Conservation (phyloP, 2,888 invertebrate species). For the Portevinia maculata region DNA sequence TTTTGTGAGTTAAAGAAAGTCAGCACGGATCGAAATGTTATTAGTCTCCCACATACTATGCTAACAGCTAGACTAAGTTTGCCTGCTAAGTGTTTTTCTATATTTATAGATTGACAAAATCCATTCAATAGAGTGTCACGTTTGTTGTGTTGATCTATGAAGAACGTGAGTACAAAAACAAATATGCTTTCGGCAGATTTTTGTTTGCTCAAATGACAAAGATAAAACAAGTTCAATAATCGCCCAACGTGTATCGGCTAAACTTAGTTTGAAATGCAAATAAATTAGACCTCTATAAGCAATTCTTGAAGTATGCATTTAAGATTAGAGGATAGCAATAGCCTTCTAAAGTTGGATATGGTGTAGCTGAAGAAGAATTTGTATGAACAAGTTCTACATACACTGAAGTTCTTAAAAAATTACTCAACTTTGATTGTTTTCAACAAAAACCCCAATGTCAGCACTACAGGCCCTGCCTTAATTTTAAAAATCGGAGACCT, state of each 20-base stretch:
- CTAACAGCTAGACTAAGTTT: not conserved
- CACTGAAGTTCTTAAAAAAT: too few species aligned
- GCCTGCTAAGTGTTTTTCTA: not conserved
- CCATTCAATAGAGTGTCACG: constrained; percentile 39
- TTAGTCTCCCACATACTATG: constrained; percentile 11
- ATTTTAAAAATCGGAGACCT: too few species aligned
- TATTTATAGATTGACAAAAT: constrained; percentile 30
- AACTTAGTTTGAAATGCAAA: not conserved
- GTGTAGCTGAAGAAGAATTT: too few species aligned
- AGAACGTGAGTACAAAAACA: not conserved
- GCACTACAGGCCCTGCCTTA: too few species aligned
- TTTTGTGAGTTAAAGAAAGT: constrained; percentile 3
- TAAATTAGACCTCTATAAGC: too few species aligned
- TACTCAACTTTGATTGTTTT: too few species aligned
- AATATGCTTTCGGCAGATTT: not conserved
- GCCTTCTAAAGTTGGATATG: too few species aligned
- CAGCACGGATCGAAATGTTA: not conserved
- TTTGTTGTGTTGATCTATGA: constrained; percentile 2
- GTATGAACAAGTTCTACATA: too few species aligned
- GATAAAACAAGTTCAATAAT: too few species aligned
- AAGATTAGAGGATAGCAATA: too few species aligned
- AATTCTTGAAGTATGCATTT: too few species aligned
- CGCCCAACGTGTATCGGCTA: not conserved
- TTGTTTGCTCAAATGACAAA: constrained; percentile 1
- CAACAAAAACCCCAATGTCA: too few species aligned